Conservation (phyloP, 2,797 vertebrate genomes). For the Danio kyathit region DNA sequence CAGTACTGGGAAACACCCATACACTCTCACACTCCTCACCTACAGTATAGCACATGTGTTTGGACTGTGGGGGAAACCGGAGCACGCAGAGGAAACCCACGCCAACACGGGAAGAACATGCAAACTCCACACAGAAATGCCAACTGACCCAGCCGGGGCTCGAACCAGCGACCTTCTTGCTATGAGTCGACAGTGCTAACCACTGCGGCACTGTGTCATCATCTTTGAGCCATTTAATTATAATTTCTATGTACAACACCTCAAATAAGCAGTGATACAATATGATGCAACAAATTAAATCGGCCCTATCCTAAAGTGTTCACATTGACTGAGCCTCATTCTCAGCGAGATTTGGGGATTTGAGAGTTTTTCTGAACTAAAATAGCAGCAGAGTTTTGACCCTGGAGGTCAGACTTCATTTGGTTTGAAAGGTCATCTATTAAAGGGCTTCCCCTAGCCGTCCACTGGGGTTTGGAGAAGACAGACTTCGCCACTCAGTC, state of each 20-base stretch:
- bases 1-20: too few relatives aligned
- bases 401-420: constrained; percentile 7
- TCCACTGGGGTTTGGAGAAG: neutral
- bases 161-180: too few relatives aligned
- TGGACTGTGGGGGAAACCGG: too few relatives aligned
- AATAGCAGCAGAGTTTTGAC: constrained; percentile 6
- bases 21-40: too few relatives aligned
- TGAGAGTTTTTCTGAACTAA: neutral
- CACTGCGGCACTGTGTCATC: too few relatives aligned
- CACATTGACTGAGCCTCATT: neutral
- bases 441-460: constrained; percentile 22
- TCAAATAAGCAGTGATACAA: neutral
- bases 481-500: constrained; percentile 63
- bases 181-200: too few relatives aligned
- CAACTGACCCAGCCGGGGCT: too few relatives aligned
- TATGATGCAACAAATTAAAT: neutral
- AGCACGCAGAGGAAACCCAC: too few relatives aligned
- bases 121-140: too few relatives aligned
- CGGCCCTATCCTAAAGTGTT: neutral
- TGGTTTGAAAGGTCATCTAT: constrained; percentile 35
- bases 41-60: too few relatives aligned
- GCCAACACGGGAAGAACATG: too few relatives aligned
- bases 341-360: neutral
- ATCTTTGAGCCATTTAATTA: too few relatives aligned
- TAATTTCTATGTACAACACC: neutral